Conservation (phyloP, 2,888 invertebrate genomes). For the Bellardia pandia region DNA sequence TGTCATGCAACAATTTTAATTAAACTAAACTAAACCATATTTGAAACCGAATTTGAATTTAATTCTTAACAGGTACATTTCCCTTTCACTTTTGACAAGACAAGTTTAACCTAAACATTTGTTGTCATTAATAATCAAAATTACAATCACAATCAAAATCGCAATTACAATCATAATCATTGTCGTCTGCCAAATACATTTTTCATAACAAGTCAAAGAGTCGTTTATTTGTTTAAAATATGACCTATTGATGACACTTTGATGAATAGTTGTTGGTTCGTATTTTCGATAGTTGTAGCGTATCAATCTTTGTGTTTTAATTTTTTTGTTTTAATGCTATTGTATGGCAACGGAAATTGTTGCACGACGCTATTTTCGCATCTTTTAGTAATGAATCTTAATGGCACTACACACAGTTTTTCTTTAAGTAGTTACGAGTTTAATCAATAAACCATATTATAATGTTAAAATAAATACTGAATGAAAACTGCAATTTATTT, state of each 20-base stretch:
- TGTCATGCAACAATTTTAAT: too few relatives aligned
- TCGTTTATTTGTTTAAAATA: constrained; percentile 52
- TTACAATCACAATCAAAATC: constrained; percentile 46
- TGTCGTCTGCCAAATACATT: constrained; percentile 65
- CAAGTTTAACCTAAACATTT: constrained; percentile 60
- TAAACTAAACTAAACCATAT: too few relatives aligned
- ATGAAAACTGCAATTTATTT: too few relatives aligned
- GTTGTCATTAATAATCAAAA: constrained; percentile 57
- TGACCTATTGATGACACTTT: constrained; percentile 71
- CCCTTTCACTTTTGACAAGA: constrained; percentile 18
- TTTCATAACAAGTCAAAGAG: constrained; percentile 48
- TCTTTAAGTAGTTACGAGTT: background rate
- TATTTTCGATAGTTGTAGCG: constrained; percentile 10
- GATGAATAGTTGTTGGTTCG: constrained; percentile 53
- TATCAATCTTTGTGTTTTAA: constrained; percentile 20
- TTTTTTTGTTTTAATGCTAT: constrained; percentile 21
- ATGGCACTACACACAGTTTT: constrained; percentile 12
- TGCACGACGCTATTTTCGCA: constrained; percentile 66
- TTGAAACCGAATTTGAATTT: too few relatives aligned
- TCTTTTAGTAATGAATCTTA: constrained; percentile 58
- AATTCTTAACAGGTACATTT: background rate
- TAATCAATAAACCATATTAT: background rate
- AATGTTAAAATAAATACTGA: background rate
- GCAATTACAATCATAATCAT: constrained; percentile 58
- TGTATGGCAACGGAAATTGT: constrained; percentile 62